These are phyloP conservation scores for Muscicapa comitata DNA, from an alignment of 2,797 vertebrate species.

Conservation along the genomic window DNA sequence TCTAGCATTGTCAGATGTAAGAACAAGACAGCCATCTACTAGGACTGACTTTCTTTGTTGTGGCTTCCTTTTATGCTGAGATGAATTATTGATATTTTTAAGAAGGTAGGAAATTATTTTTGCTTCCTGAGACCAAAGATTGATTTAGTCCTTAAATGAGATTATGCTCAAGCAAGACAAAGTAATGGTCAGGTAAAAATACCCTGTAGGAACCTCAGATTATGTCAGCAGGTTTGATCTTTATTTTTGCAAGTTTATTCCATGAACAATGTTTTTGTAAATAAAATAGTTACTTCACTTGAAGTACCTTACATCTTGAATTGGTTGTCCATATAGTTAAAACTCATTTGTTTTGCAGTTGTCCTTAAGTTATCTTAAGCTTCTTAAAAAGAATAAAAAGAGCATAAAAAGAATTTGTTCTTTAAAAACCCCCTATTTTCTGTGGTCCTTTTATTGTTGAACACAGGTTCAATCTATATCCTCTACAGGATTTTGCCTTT, in stretches of 20 bases:
- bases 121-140: not conserved
- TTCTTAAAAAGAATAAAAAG: not conserved
- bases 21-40: not conserved
- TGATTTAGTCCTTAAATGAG: not conserved
- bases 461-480: not conserved
- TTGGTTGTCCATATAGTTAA: not conserved
- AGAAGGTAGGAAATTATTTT: not conserved
- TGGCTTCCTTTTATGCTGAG: not conserved
- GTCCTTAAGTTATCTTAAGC: not conserved
- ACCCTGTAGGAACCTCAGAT: not conserved
- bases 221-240: not conserved
- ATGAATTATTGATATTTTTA: not conserved
- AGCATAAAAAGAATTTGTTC: not conserved
- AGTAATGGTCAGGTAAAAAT: not conserved
- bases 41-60: not conserved
- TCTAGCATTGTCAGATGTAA: not conserved
- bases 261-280: not conserved
- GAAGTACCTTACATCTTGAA: not conserved
- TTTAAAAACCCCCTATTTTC: accelerated
- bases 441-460: not conserved
- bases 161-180: not conserved
- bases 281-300: not conserved
- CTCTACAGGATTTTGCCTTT: not conserved
- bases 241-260: not conserved
- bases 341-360: not conserved